phyloP scores from a whole-genome alignment of 1,140 invertebrate genomes.

The Neoseiulus cucumeris region DNA sequence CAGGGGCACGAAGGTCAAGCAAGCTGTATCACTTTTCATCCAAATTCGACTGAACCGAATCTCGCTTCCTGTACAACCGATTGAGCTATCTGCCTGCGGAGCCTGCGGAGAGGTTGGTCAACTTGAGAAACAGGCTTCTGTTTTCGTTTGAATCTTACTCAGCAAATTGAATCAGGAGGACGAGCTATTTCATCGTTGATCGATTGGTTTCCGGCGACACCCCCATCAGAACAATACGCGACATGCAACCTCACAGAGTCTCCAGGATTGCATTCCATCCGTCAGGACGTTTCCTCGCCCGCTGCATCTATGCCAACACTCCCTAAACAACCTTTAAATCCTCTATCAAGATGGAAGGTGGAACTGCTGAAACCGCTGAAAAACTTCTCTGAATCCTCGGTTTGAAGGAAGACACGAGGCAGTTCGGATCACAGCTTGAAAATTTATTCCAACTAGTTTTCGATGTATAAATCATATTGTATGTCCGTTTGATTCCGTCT shows the following conservation, averaged over 20 bases:
- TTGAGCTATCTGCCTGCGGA: conserved; percentile 87
- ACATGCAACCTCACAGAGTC: conserved; percentile 67
- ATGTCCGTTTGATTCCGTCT: too few relatives aligned
- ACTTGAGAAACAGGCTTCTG: too few relatives aligned
- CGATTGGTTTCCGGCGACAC: conserved; percentile 42
- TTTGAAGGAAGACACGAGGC: too few relatives aligned
- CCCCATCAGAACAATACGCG: conserved; percentile 73
- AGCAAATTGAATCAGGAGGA: too few relatives aligned
- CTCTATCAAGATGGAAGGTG: conserved; percentile 70
- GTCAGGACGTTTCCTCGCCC: conserved; percentile 77
- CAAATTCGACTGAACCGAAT: conserved; percentile 42
- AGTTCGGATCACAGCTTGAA: too few relatives aligned
- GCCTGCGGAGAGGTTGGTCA: conserved; percentile 43
- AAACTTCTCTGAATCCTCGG: too few relatives aligned
- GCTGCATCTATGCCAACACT: conserved; percentile 74
- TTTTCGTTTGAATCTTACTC: too few relatives aligned
- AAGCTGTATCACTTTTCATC: conserved; percentile 69
- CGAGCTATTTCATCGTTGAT: too few relatives aligned
- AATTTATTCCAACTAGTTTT: too few relatives aligned
- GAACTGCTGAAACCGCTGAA: too few relatives aligned
- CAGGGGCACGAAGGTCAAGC: conserved; percentile 63
- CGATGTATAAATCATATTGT: too few relatives aligned
- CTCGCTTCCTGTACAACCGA: conserved; percentile 81
- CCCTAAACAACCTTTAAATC: conserved; percentile 80
- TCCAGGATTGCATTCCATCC: conserved; percentile 80